Base-by-base conservation (phyloP, 2,797 vertebrate genomes). In the Carapus acus region DNA sequence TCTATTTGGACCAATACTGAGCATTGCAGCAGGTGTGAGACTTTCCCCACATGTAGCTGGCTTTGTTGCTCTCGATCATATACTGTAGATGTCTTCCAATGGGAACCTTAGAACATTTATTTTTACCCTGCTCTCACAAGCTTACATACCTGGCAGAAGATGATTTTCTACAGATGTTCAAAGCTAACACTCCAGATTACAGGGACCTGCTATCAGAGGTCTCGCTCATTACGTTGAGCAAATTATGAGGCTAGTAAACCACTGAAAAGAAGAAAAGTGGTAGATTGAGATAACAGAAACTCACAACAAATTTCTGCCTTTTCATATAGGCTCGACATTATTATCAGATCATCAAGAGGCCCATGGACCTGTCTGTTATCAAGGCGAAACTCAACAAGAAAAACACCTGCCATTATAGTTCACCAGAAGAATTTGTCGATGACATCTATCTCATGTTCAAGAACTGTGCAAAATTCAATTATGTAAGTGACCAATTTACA, bases 381-480 rank as follows among this genome's bases (percentile, higher is more conserved):
- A 80, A 90, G 49, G 91, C 86, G 73, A 93, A 88, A 51, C 91
- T 99, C 55, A 90, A 85, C 62, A 94, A 89, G 82, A 89, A 81
- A 57, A 90, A 88, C 55, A 77, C 85, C 6, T 83, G 69, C 21
- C 90, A 92, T 79, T 99, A 98, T 44, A 87, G 66, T 66, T 87
- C 90, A 18, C 82, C 90, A 0, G 89, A 93, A 27, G 91, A 97
- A 67, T 91, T 97, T 73, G 94, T 97, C 20, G 80, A 88, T 22
- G 96, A 99, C 2, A 89, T 98, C 59, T 88, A 85, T 58, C 93
- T 98, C 67, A 99, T 99, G 95, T 97, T 99, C 72, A 89, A 83
- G 83, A 99, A 99, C 81, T 99, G 96, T 75, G 94, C 92, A 40
- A 98, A 97, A 81, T 99, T 99, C 83, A 99, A 99, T 81, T 99